A percentile compares a stretch with the other conserved stretches of the same genome.
Conservation (phyloP, 2,888 invertebrate genomes). For the Elysia crispata region DNA sequence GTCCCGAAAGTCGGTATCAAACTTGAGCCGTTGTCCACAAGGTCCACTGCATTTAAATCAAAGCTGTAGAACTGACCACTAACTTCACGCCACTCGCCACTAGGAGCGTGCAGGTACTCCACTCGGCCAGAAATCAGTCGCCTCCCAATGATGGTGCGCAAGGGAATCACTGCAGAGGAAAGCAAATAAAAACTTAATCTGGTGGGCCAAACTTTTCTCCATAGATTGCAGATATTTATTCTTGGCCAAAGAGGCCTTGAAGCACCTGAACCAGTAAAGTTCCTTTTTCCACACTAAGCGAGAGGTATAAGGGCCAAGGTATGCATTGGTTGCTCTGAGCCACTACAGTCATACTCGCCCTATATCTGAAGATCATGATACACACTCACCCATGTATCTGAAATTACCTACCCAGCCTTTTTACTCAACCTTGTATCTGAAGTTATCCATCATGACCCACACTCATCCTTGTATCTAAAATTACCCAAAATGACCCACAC, state of each 20-base stretch:
- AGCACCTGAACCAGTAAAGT: no score
- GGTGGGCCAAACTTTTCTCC: no score
- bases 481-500: background rate
- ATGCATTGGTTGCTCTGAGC: no score
- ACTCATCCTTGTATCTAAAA: no score
- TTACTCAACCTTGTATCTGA: background rate
- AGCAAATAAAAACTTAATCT: background rate
- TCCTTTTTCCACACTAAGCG: no score
- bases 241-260: no score
- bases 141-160: conserved; percentile 58
- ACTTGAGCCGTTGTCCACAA: conserved; percentile 55
- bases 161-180: conserved; percentile 60
- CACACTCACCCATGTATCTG: no score
- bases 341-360: no score
- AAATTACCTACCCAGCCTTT: background rate
- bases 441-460: no score
- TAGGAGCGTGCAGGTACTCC: conserved; percentile 58
- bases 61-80: conserved; percentile 62
- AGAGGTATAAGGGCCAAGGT: no score
- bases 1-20: conserved; percentile 63
- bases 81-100: conserved; percentile 54
- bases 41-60: conserved; percentile 63
- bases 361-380: no score
- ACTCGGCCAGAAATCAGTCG: conserved; percentile 63
- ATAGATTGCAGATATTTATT: no score